A percentile compares a stretch with the other conserved stretches of the same genome.
Conservation (phyloP, 2,888 invertebrate species). For the Microplitis deprimator region DNA sequence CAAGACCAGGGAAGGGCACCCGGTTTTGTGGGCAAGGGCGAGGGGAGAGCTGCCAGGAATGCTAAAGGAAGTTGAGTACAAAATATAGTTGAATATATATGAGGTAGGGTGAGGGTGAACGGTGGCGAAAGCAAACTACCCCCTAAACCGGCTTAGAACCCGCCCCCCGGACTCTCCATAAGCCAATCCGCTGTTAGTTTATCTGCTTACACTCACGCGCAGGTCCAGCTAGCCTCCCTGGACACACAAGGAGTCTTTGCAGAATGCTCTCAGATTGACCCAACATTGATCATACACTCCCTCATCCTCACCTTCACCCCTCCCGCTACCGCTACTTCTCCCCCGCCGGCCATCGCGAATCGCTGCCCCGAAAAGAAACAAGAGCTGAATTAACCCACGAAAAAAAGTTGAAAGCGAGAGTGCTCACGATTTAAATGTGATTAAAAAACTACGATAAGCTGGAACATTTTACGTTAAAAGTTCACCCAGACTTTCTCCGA, state of each 20-base stretch:
- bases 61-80: no score
- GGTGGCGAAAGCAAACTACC: slow-evolving; percentile 47
- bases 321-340: background rate
- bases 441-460: slow-evolving; percentile 35
- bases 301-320: background rate
- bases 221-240: slow-evolving; percentile 57
- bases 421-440: slow-evolving; percentile 44
- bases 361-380: background rate
- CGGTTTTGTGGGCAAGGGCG: no score
- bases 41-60: no score
- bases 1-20: slow-evolving; percentile 29
- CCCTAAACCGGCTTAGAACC: slow-evolving; percentile 70
- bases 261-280: slow-evolving; percentile 26
- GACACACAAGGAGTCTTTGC: slow-evolving; percentile 31
- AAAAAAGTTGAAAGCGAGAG: slow-evolving; percentile 47
- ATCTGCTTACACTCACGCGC: slow-evolving; percentile 64
- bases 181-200: slow-evolving; percentile 65
- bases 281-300: slow-evolving; percentile 34
- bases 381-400: background rate
- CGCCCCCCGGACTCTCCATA: slow-evolving; percentile 65
- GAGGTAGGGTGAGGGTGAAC: slow-evolving; percentile 39
- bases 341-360: slow-evolving; percentile 8
- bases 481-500: no score
- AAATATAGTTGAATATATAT: background rate
- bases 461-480: background rate